Percentiles rank a stretch among this genome's conserved stretches.
Evolutionary conservation across 2,888 invertebrate species (phyloP).

Genomic region (Dicranocentrus wangi): DNA sequence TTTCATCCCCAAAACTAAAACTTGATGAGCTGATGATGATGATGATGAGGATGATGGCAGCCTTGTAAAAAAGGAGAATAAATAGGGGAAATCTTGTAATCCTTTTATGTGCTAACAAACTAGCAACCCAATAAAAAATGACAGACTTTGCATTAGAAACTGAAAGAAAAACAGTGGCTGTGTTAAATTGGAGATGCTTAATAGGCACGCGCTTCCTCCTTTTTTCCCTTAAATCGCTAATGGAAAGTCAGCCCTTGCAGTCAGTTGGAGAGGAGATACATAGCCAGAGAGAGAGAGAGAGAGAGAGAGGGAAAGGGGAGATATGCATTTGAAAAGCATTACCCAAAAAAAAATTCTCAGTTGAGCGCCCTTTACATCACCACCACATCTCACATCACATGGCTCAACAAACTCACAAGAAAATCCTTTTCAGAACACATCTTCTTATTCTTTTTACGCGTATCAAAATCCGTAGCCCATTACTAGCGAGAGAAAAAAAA

Average conservation of each 20-base stretch:
- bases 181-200: conserved; percentile 15
- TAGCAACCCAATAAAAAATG: not conserved
- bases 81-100: conserved; percentile 18
- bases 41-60: too few relatives aligned
- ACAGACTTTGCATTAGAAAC: not conserved
- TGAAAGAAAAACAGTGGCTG: not conserved
- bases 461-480: conserved; percentile 10
- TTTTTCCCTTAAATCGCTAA: conserved; percentile 1
- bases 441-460: not conserved
- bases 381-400: conserved; percentile 1
- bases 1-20: too few relatives aligned
- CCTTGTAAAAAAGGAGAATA: not conserved
- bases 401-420: conserved; percentile 12
- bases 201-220: conserved; percentile 19
- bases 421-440: not conserved
- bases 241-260: conserved; percentile 7
- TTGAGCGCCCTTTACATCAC: conserved; percentile 10
- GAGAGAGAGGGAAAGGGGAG: conserved; percentile 14
- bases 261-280: not conserved
- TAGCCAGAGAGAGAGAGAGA: too few relatives aligned
- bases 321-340: conserved; percentile 31
- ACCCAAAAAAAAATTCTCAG: conserved; percentile 11
- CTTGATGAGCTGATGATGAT: too few relatives aligned
- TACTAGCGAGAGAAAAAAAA: conserved; percentile 21
- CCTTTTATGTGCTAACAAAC: conserved; percentile 2